These are phyloP conservation scores for Ametastegia equiseti DNA, from an alignment of 2,888 invertebrate genomes.

Conservation along the genomic window DNA sequence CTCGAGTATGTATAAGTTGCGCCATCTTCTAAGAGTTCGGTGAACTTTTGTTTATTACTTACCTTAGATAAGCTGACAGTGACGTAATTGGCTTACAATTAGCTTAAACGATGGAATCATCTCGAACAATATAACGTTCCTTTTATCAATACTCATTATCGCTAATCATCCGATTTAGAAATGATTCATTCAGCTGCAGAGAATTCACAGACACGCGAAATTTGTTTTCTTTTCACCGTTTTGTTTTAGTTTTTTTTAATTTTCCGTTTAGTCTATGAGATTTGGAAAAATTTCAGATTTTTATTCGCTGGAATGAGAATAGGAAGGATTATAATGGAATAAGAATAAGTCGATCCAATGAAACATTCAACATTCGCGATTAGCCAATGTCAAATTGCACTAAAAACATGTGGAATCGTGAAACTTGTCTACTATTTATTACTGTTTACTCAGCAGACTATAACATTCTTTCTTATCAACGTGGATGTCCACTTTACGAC, in stretches of 20 bases:
- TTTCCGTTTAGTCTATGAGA: no score
- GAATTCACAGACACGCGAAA: no score
- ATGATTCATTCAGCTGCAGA: not conserved
- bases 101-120: not conserved
- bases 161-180: not conserved
- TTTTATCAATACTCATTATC: not conserved
- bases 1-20: not conserved
- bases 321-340: no score
- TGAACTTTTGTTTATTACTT: not conserved
- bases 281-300: no score
- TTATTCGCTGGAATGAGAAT: no score
- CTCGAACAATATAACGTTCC: not conserved
- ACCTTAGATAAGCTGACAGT: not conserved
- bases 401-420: no score
- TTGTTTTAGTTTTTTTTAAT: no score
- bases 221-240: no score
- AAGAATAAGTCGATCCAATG: no score
- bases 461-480: not conserved
- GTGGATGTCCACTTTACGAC: not conserved
- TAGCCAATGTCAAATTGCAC: no score
- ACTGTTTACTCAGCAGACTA: not conserved
- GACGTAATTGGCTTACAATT: not conserved
- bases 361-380: no score
- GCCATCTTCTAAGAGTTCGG: constrained; percentile 19
- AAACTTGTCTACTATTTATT: not conserved